Conservation (phyloP, 2,888 invertebrate species). For the Euplexia lucipara region DNA sequence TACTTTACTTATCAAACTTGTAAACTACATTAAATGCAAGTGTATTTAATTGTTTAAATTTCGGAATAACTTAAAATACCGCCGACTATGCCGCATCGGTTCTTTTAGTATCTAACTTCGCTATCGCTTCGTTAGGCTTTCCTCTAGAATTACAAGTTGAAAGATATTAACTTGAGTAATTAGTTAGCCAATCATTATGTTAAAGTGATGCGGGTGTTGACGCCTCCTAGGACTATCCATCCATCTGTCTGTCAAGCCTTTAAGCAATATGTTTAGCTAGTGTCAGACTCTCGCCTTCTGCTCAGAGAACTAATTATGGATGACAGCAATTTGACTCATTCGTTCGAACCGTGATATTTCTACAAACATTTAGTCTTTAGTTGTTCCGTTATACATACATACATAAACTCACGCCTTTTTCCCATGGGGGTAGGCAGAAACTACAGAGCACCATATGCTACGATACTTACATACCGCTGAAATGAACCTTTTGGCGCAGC, state of each 20-base stretch:
- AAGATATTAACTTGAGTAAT: constrained; percentile 38
- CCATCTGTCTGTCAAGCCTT: constrained; percentile 31
- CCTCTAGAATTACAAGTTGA: constrained; percentile 23
- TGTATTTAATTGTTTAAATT: too few species aligned
- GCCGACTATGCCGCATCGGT: not conserved
- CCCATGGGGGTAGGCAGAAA: too few species aligned
- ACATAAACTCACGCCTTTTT: too few species aligned
- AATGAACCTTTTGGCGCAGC: too few species aligned
- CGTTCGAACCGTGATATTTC: not conserved
- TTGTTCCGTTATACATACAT: too few species aligned
- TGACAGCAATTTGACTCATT: constrained; percentile 26
- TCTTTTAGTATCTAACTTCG: not conserved
- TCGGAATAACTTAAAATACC: too few species aligned
- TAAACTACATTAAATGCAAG: too few species aligned
- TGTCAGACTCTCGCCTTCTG: constrained; percentile 6
- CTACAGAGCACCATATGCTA: too few species aligned
- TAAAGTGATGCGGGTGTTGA: constrained; percentile 39
- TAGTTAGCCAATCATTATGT: constrained; percentile 41
- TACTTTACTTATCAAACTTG: not conserved
- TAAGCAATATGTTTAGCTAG: constrained; percentile 29
- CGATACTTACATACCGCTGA: too few species aligned
- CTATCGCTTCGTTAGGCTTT: too few species aligned
- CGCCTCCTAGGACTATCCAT: constrained; percentile 25
- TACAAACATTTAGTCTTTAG: not conserved
- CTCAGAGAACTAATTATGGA: constrained; percentile 11